Evolutionary conservation across 2,113 vertebrate genomes (phyloP).

Genomic region (Zosterops lateralis): DNA sequence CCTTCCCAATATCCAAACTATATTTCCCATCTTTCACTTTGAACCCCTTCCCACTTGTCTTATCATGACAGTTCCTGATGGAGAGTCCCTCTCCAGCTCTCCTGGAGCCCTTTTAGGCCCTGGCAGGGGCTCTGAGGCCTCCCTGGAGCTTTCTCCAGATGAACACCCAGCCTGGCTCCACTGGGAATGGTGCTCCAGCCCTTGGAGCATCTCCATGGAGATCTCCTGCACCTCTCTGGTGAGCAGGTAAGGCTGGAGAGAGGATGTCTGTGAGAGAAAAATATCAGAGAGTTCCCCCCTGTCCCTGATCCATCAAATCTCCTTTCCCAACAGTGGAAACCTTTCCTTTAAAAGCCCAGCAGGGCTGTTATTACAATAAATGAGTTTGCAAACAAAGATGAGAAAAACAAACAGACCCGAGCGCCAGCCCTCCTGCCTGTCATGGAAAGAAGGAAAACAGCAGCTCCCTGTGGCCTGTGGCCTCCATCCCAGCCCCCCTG

Average conservation of each 20-base stretch:
- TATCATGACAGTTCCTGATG: not conserved
- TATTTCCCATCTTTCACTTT: not conserved
- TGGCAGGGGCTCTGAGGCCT: not conserved
- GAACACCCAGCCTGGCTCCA: not conserved
- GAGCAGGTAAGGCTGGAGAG: not conserved
- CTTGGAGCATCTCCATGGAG: not conserved
- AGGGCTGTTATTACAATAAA: not conserved
- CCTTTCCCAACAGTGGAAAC: not conserved
- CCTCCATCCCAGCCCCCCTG: not conserved
- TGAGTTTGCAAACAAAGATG: not conserved
- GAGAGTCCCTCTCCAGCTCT: not conserved
- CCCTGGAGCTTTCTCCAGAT: not conserved
- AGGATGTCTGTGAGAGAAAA: not conserved
- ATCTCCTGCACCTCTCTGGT: rapidly evolving
- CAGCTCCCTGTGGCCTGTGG: not conserved
- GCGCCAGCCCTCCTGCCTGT: not conserved
- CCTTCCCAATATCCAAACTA: not conserved
- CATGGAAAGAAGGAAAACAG: not conserved
- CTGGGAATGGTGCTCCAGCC: not conserved
- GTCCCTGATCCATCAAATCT: not conserved
- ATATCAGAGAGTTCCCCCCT: not conserved
- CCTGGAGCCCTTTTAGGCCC: not conserved
- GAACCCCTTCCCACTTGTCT: not conserved
- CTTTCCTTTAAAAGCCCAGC: not conserved
- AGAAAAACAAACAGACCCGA: not conserved